A percentile compares a stretch with the other conserved stretches of the same genome.
Conservation (phyloP, 1,140 invertebrate species). For the Conopomorpha cramerella region DNA sequence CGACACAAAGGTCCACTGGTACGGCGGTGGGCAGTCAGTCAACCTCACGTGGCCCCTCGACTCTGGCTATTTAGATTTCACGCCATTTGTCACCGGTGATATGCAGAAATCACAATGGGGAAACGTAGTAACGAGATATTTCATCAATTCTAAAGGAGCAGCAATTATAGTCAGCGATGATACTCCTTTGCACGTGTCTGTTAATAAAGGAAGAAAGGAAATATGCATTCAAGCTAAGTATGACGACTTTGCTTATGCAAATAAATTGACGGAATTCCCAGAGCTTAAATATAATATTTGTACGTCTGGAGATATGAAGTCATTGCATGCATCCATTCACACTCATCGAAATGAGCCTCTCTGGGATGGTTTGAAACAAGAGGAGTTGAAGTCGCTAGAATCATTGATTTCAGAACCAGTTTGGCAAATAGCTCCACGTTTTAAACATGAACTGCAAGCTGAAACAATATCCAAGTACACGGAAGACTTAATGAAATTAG, state of each 20-base stretch:
- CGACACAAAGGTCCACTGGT: slow-evolving; percentile 72
- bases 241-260: slow-evolving; percentile 78
- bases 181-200: slow-evolving; percentile 78
- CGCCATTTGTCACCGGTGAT: slow-evolving; percentile 83
- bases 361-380: slow-evolving; percentile 80
- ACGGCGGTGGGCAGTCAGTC: slow-evolving; percentile 78
- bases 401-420: slow-evolving; percentile 80
- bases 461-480: slow-evolving; percentile 79
- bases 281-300: slow-evolving; percentile 86
- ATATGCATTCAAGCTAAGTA: slow-evolving; percentile 77
- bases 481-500: slow-evolving; percentile 75
- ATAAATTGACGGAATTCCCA: slow-evolving; percentile 65
- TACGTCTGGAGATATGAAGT: slow-evolving; percentile 76
- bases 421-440: slow-evolving; percentile 77
- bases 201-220: slow-evolving; percentile 68
- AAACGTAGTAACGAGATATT: slow-evolving; percentile 79
- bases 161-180: slow-evolving; percentile 77
- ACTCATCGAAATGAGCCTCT: slow-evolving; percentile 69
- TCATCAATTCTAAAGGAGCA: slow-evolving; percentile 83
- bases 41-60: slow-evolving; percentile 81
- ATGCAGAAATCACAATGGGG: slow-evolving; percentile 78
- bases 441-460: slow-evolving; percentile 67
- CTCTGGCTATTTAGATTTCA: slow-evolving; percentile 69
- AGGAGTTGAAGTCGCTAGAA: slow-evolving; percentile 73
- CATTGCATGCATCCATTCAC: slow-evolving; percentile 68